These are phyloP conservation scores for Aethes cnicana DNA, from an alignment of 2,888 invertebrate genomes.

Conservation along the genomic window DNA sequence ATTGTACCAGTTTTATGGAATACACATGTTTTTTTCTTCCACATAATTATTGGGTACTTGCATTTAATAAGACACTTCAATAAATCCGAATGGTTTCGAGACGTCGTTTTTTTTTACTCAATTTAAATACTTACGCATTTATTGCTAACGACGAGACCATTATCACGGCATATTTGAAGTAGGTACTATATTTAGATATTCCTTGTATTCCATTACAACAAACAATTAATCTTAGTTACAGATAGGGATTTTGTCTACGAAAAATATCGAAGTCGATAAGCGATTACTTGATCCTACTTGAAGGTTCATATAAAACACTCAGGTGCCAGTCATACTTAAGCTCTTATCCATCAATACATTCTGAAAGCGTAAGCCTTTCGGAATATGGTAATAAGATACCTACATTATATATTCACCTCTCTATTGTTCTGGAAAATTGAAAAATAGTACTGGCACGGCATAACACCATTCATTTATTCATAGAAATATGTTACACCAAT, in stretches of 20 bases:
- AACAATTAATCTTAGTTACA: too few relatives aligned
- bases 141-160: too few relatives aligned
- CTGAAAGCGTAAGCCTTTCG: constrained; percentile 38
- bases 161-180: too few relatives aligned
- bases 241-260: too few relatives aligned
- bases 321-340: constrained; percentile 1
- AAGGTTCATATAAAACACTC: constrained; percentile 16
- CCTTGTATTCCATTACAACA: too few relatives aligned
- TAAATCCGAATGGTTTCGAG: too few relatives aligned
- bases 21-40: constrained; percentile 19
- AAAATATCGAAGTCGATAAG: constrained; percentile 22
- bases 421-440: constrained; percentile 79
- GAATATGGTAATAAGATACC: constrained; percentile 56
- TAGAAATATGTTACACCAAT: constrained; percentile 46
- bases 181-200: too few relatives aligned
- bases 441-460: constrained; percentile 61
- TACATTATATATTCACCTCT: constrained; percentile 58
- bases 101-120: too few relatives aligned
- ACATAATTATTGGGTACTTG: too few relatives aligned
- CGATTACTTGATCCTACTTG: constrained; percentile 11
- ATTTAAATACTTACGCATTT: too few relatives aligned
- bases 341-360: constrained; percentile 49
- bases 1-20: constrained; percentile 14
- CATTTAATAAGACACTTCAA: too few relatives aligned
- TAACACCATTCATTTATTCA: constrained; percentile 73